These are phyloP conservation scores for Agapornis canus DNA, from an alignment of 2,797 vertebrate genomes.

Conservation along the genomic window DNA sequence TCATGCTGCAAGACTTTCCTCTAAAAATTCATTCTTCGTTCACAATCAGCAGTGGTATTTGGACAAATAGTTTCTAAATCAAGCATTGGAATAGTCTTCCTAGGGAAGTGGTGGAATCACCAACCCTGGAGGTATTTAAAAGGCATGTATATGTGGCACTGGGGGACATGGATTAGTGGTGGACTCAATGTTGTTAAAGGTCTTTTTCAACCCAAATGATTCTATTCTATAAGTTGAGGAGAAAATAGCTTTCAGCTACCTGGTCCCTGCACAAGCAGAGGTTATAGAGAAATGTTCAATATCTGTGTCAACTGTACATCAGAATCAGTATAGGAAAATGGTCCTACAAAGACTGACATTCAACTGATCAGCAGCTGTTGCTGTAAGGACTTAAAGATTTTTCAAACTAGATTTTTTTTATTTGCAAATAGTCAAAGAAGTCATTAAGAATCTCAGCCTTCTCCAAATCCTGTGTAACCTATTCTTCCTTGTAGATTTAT, in stretches of 20 bases:
- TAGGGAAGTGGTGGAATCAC: background rate
- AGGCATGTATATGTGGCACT: accelerated
- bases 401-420: background rate
- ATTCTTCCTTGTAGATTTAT: background rate
- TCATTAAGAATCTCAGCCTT: too few relatives aligned
- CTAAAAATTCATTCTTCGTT: background rate
- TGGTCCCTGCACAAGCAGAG: background rate
- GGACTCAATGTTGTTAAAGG: accelerated
- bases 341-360: background rate
- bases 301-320: background rate
- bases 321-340: background rate
- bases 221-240: background rate
- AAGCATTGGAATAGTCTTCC: background rate
- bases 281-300: background rate
- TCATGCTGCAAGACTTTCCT: background rate
- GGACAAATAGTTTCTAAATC: background rate
- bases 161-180: background rate
- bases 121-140: background rate
- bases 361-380: background rate
- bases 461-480: too few relatives aligned
- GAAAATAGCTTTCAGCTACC: background rate
- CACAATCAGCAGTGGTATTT: background rate
- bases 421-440: background rate
- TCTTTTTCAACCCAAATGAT: background rate
- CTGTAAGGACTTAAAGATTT: background rate